Conservation (phyloP, 2,113 vertebrate genomes). For the Machaerirhynchus nigripectus region DNA sequence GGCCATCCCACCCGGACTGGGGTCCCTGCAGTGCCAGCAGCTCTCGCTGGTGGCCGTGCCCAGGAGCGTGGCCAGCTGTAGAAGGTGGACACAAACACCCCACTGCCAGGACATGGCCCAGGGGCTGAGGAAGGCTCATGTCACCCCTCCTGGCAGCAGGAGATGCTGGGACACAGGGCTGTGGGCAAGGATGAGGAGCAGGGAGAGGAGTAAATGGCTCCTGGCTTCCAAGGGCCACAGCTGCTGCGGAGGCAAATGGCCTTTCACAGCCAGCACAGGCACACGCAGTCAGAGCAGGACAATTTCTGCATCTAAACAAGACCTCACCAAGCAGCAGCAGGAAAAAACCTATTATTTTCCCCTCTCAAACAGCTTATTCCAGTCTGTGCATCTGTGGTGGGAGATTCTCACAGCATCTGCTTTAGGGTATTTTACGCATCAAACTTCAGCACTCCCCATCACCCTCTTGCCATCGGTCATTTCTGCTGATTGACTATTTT, state of each 20-base stretch:
- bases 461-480: neutral
- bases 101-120: fast-evolving
- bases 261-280: neutral
- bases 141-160: neutral
- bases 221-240: neutral
- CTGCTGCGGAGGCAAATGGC: neutral
- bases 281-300: neutral
- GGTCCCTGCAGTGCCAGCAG: neutral
- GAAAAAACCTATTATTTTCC: neutral
- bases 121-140: neutral
- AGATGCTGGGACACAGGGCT: fast-evolving
- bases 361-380: neutral
- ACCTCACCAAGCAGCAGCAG: neutral
- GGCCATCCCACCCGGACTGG: fast-evolving
- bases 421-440: neutral
- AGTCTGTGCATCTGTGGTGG: neutral
- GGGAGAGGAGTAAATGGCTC: neutral
- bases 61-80: neutral
- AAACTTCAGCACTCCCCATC: neutral
- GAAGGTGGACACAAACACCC: too few species aligned
- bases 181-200: neutral
- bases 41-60: neutral
- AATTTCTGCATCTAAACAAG: neutral
- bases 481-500: neutral
- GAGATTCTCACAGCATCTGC: neutral